Evolutionary conservation across 2,888 invertebrate genomes (phyloP), one percentile per base, ranked within the genome.

Genomic region (Graphium colonna): DNA sequence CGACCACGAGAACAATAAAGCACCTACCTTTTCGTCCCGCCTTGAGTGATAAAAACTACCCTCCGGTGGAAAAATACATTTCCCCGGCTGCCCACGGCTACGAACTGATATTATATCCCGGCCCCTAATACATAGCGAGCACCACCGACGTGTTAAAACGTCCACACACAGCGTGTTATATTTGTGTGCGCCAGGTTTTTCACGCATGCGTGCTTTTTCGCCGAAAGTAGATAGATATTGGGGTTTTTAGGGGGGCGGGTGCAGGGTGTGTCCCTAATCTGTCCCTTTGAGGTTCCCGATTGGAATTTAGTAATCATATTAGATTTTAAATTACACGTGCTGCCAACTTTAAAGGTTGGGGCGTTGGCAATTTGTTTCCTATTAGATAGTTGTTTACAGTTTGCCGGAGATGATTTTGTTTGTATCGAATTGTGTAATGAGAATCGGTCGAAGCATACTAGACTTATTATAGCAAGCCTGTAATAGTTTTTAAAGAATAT

Each of bases 261-360:
- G 66, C 74, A 69, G 71, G 60, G 71, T 71, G 65, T 66, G 71
- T 74, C 79, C 83, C 81, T 89, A 88, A 89, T 88, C 87, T 86
- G 82, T 79, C 86, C 87, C 86, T 86, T 87, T 87, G 86, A 86
- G 77, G 69, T 70, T 69, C 77, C 77, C 85, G 86, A 87, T 88
- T 86, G 86, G 87, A 87, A 87, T 86, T 87, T 86, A 85, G 87
- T 88, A 86, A 86, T 86, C 87, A 87, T 87, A 88, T 87, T 87
- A 87, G 83, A 86, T 86, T 88, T 87, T 85, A 88, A 88, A 87
- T 87, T 85, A 85, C 84, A 87, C 82, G 84, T 85, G 82, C 77
- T 79, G 74, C 73, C 60, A 77, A 80, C 73, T 82, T 79, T 71
- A 78, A 80, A 76, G 82, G 81, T 71, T 67, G 71, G 73, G 71